A percentile compares a stretch with the other conserved stretches of the same genome.
These are phyloP conservation scores for Semicossyphus pulcher DNA, from an alignment of 2,113 vertebrate genomes.

Conservation along the genomic window DNA sequence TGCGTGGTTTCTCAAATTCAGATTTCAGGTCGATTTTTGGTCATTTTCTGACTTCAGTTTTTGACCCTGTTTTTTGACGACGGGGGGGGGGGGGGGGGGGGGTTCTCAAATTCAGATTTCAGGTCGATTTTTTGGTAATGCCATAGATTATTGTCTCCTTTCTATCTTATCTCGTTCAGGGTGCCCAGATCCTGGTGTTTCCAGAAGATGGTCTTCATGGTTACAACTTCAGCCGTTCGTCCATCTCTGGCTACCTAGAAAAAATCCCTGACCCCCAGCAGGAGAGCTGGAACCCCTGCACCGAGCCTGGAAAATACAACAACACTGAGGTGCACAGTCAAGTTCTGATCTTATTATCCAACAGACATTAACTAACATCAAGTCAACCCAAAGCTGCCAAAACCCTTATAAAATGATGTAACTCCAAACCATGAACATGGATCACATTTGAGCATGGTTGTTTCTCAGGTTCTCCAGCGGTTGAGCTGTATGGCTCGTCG, in stretches of 20 bases:
- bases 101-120: no score
- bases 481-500: slow-evolving; percentile 93
- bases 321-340: slow-evolving; percentile 88
- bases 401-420: not conserved
- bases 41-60: no score
- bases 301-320: slow-evolving; percentile 83
- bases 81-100: no score
- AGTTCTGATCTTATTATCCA: not conserved
- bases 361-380: not conserved
- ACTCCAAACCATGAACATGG: no score
- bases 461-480: slow-evolving; percentile 86
- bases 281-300: slow-evolving; percentile 93
- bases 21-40: no score
- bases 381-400: not conserved
- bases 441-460: not conserved
- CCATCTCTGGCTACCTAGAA: slow-evolving; percentile 91
- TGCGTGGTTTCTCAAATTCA: no score
- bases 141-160: not conserved
- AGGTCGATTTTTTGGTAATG: no score
- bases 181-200: slow-evolving; percentile 94
- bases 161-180: slow-evolving; percentile 76
- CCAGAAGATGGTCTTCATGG: slow-evolving; percentile 96
- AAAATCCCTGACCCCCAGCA: slow-evolving; percentile 82
- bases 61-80: no score
- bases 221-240: slow-evolving; percentile 92